Percentiles rank a stretch among this genome's conserved stretches.
phyloP scores from a whole-genome alignment of 2,888 invertebrate species.

The Furcula furcula region DNA sequence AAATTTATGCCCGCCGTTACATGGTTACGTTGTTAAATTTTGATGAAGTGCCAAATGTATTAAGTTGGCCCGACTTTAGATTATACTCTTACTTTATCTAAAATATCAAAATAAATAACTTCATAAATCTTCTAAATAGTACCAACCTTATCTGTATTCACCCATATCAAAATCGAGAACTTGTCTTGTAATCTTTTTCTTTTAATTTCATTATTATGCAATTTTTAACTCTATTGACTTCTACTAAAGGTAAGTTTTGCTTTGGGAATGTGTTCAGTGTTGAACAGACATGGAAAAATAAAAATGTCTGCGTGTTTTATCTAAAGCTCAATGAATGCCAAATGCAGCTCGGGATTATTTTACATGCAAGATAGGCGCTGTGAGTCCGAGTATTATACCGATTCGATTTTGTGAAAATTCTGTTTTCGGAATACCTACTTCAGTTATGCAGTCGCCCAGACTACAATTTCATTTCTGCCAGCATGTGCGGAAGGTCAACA shows the following conservation, averaged over 20 bases:
- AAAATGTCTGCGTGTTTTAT: constrained; percentile 46
- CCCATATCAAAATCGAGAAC: constrained; percentile 34
- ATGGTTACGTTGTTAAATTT: too few species aligned
- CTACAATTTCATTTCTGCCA: too few species aligned
- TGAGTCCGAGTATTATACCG: constrained; percentile 18
- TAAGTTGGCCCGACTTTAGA: too few species aligned
- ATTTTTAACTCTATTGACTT: constrained; percentile 17
- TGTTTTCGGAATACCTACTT: constrained; percentile 12
- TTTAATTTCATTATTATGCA: constrained; percentile 6
- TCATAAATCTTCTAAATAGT: constrained; percentile 18
- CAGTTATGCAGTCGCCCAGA: too few species aligned
- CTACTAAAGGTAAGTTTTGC: constrained; percentile 19
- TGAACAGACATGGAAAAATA: constrained; percentile 42
- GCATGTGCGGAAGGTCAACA: too few species aligned
- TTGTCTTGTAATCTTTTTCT: constrained; percentile 38
- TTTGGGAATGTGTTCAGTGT: constrained; percentile 11
- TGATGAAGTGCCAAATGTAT: too few species aligned
- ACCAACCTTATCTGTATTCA: constrained; percentile 20
- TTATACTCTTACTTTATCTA: too few species aligned
- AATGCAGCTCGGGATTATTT: constrained; percentile 48
- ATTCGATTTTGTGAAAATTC: constrained; percentile 21
- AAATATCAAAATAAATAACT: constrained; percentile 4
- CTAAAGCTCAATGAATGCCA: constrained; percentile 53
- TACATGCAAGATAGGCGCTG: constrained; percentile 32
- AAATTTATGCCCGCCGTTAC: too few species aligned